Conservation (phyloP, 2,888 invertebrate genomes). For the Aleiodes leptofemur region DNA sequence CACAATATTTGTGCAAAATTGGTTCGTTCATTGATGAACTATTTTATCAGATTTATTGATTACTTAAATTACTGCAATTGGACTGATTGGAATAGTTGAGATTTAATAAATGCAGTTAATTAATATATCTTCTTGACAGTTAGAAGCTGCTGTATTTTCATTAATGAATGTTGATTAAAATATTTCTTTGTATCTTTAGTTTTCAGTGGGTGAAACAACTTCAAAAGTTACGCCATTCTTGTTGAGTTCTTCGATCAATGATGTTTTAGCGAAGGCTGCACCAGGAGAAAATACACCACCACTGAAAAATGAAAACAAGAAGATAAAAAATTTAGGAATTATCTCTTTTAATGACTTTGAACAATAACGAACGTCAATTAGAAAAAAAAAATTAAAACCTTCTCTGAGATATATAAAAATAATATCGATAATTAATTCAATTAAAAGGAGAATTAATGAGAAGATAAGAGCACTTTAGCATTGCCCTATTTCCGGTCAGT, state of each 20-base stretch:
- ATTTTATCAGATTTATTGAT: no score
- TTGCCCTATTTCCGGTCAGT: no score
- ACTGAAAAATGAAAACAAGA: slow-evolving; percentile 75
- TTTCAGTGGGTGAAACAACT: slow-evolving; percentile 73
- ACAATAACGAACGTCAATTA: neutral
- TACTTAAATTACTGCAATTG: no score
- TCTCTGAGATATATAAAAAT: no score
- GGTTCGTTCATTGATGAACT: no score
- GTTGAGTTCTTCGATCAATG: slow-evolving; percentile 84
- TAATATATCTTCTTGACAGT: neutral
- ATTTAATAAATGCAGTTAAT: no score
- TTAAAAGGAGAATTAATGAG: no score
- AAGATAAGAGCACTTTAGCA: neutral
- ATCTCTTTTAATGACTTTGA: neutral
- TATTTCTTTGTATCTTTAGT: slow-evolving; percentile 58
- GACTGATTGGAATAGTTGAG: no score
- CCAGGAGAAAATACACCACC: slow-evolving; percentile 93
- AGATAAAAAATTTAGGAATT: slow-evolving; percentile 29
- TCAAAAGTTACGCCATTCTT: slow-evolving; percentile 86
- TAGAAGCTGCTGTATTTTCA: neutral
- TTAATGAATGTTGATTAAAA: slow-evolving; percentile 9
- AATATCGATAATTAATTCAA: no score
- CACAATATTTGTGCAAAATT: no score
- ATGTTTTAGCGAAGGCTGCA: slow-evolving; percentile 89
- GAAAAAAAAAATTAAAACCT: no score